Conservation (phyloP, 2,113 vertebrate species). For the Gambusia affinis region DNA sequence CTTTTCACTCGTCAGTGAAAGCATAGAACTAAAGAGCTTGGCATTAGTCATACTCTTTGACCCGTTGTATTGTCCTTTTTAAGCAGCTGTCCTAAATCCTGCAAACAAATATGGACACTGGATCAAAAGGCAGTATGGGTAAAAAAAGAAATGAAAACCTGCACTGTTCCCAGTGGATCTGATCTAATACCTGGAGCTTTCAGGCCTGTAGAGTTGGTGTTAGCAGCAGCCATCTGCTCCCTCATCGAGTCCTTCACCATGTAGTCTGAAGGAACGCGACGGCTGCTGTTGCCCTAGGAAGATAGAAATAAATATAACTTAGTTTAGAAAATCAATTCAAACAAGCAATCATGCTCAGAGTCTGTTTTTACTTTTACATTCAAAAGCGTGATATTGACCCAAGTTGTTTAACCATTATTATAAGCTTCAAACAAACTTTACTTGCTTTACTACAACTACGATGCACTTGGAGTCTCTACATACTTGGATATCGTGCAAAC, state of each 20-base stretch:
- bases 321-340: neutral
- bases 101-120: constrained; percentile 12
- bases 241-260: constrained; percentile 89
- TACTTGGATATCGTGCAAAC: constrained; percentile 8
- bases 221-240: constrained; percentile 88
- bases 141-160: constrained; percentile 17
- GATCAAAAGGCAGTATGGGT: constrained; percentile 12
- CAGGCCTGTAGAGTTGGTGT: constrained; percentile 83
- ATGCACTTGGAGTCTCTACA: neutral
- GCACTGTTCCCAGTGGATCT: constrained; percentile 21
- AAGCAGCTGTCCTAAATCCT: constrained; percentile 31
- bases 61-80: constrained; percentile 15
- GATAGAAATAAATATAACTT: constrained; percentile 14
- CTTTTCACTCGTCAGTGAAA: too few species aligned
- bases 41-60: constrained; percentile 18
- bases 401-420: neutral
- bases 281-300: constrained; percentile 87
- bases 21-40: too few species aligned
- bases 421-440: neutral
- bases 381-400: neutral
- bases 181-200: constrained; percentile 86
- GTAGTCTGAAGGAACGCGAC: constrained; percentile 88
- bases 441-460: neutral
- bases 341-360: neutral
- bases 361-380: neutral